Base-by-base conservation (phyloP, 1,140 invertebrate species). In the Cephus cinctus region DNA sequence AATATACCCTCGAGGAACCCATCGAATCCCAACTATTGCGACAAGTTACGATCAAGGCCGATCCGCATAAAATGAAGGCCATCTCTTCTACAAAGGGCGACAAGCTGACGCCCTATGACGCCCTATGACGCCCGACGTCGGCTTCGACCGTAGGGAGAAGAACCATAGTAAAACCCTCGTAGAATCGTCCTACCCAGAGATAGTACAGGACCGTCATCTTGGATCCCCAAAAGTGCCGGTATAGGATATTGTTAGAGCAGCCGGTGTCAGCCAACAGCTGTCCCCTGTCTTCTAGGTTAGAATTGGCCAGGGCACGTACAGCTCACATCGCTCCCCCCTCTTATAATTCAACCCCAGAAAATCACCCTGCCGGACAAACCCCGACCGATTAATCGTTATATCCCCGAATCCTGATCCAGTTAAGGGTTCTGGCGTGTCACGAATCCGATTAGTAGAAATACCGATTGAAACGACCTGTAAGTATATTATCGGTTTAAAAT, bases 231-330 rank as follows among this genome's bases (percentile, higher is more conserved):
- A 9, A 11, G 6, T 18, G 14, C 34, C 19, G 34, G 34, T 30
- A 9, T 36, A 12, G 34, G 34, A 15, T 36, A 36, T 36, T 36
- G 34, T 36, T 12, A 6, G 6, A 36, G 34, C 34, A 36, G 34
- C 34, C 34, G 34, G 34, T 36, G 34, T 36, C 34, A 12, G 34
- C 15, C 34, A 18, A 18, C 34, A 36, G 34, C 34, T 36, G 34
- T 8, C 34, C 34, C 8, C 9, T 18, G 6, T 36, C 15, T 8
- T 8, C 11, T 12, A 36, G 14, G 27, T 11, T 12, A 12, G 14
- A 9, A 9, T 12, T 18, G 14, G 19, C 11, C 8, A 15, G 6
- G 14, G 14, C 34, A 8, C 14, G 34, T 15, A 14, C 34, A 6
- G 15, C 11, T 6, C 9, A n/a, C 8, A 36, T 15, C 34, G 14